These are phyloP conservation scores for Lasioglossum malachurum DNA, from an alignment of 2,888 invertebrate genomes.

Conservation along the genomic window DNA sequence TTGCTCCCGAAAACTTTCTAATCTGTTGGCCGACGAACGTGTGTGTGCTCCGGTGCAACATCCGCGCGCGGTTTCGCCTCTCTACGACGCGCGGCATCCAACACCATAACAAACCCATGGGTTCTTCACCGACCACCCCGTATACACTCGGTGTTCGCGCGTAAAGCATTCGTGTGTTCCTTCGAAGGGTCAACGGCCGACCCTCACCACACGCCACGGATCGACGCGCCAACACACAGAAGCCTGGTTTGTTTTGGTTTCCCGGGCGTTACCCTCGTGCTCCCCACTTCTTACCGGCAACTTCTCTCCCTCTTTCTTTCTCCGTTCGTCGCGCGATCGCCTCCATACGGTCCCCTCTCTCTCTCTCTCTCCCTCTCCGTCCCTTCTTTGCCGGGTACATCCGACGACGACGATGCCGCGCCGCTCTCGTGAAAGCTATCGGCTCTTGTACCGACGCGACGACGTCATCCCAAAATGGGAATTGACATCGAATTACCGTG, in stretches of 20 bases:
- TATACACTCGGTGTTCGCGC: constrained; percentile 69
- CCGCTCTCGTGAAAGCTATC: constrained; percentile 63
- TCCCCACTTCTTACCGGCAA: constrained; percentile 68
- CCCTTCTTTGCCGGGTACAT: constrained; percentile 42
- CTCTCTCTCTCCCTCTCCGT: constrained; percentile 65
- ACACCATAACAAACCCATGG: constrained; percentile 66
- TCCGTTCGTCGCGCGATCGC: constrained; percentile 38
- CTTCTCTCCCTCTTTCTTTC: constrained; percentile 57
- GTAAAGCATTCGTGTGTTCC: constrained; percentile 77
- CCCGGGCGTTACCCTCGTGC: constrained; percentile 84
- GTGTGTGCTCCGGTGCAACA: background rate
- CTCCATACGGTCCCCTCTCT: constrained; percentile 54
- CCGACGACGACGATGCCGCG: constrained; percentile 20
- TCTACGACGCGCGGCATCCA: too few relatives aligned
- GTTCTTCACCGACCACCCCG: constrained; percentile 72
- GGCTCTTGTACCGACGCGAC: constrained; percentile 43
- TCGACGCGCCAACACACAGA: constrained; percentile 80
- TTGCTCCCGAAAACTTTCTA: constrained; percentile 59
- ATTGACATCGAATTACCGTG: constrained; percentile 66
- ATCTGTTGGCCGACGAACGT: constrained; percentile 22
- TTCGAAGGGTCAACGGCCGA: constrained; percentile 84
- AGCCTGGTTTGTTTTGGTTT: constrained; percentile 85
- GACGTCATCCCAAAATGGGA: constrained; percentile 66
- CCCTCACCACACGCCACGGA: constrained; percentile 83
- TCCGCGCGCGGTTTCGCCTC: constrained; percentile 4